Base-by-base conservation (phyloP, 2,113 vertebrate species). In the Centropus bengalensis region DNA sequence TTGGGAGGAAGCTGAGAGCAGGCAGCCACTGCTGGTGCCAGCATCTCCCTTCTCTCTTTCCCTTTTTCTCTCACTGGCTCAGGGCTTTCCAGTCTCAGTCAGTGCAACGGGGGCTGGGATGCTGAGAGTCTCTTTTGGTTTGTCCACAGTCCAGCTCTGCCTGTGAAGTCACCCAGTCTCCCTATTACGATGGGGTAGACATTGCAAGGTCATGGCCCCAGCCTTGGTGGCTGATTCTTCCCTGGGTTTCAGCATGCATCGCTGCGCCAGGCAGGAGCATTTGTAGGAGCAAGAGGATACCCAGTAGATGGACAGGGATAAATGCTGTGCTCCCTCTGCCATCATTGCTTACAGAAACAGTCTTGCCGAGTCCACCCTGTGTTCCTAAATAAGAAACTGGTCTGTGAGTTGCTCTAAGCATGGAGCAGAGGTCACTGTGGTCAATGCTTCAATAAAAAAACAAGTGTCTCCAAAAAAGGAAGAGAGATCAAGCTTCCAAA, bases 1-100 rank as follows among this genome's bases (percentile, higher is more conserved):
- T 96, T 16, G 22, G 90, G 90, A 96, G 96, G 92, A 97, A 97
- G 98, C 86, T 95, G 96, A 96, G 94, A 97, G 93, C 96, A 97
- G 94, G 82, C 54, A 11, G 82, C 64, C 55, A 54, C 69, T 83
- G 56, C 51, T 54, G 20, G 42, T 97, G 96, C 96, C 96, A 97
- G 82, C 76, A 3, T 82, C 86, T 42, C 6, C 2, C 24, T 59
- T 49, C 51, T 68, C 76, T 67, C 64, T n/a, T 47, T 92, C 36
- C 76, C 16, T 52, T 83, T 38, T 66, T 56, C 23, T 64, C 59
- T 49, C 27, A 12, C 68, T 76, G 9, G 73, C 38, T 5, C 23
- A 28, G 45, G 9, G 22, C 20, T 75, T 66, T 40, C 58, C 2
- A 3, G 21, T 38, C 52, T 91, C 7, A 2, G 21, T 40, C 19